Evolutionary conservation across 2,888 invertebrate species (phyloP).

Genomic region (Bellardia pandia): DNA sequence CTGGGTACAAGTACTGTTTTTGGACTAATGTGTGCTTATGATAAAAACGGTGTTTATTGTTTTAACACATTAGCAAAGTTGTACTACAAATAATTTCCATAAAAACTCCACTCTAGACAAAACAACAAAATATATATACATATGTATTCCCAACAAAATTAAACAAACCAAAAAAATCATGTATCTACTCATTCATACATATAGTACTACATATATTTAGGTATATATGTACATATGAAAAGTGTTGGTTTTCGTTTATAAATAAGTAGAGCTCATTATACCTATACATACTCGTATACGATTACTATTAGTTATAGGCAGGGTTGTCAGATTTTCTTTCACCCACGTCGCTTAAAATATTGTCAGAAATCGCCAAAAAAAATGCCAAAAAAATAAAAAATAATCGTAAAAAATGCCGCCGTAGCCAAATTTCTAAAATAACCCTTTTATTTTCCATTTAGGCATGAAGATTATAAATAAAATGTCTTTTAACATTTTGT

Average conservation of each 20-base stretch:
- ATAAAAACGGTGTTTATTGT: slow-evolving; percentile 78
- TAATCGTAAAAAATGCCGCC: no score
- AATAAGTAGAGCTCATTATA: slow-evolving; percentile 56
- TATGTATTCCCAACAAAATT: slow-evolving; percentile 36
- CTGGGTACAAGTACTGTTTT: slow-evolving; percentile 8
- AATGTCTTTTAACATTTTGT: no score
- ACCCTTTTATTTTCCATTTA: no score
- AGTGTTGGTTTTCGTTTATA: background rate
- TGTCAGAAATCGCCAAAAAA: no score
- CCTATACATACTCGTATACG: background rate
- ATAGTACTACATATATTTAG: background rate
- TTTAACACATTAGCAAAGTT: slow-evolving; percentile 83
- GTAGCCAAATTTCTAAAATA: no score
- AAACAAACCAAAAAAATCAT: background rate
- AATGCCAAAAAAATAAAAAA: no score
- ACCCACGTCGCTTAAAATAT: no score
- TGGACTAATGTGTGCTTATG: slow-evolving; percentile 57
- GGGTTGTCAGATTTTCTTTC: no score
- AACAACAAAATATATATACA: slow-evolving; percentile 20
- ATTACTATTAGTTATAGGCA: background rate
- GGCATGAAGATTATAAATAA: no score
- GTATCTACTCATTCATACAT: slow-evolving; percentile 8
- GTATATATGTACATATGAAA: background rate
- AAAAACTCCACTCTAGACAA: slow-evolving; percentile 63
- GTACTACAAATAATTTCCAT: slow-evolving; percentile 83